phyloP scores from a whole-genome alignment of 2,113 vertebrate species.

The Scartelaos histophorus region DNA sequence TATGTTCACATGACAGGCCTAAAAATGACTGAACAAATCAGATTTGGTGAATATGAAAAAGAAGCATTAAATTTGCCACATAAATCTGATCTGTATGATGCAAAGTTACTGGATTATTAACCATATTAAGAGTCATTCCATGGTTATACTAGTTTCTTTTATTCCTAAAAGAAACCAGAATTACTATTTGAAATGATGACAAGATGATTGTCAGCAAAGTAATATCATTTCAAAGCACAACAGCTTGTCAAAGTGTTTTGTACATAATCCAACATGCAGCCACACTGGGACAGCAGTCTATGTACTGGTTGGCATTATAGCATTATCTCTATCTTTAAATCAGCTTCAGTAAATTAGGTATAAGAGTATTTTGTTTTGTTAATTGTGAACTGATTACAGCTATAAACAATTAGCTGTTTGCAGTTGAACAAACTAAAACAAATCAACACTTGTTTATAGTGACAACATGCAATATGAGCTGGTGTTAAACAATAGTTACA shows the following conservation, averaged over 20 bases:
- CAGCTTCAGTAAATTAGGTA: neutral
- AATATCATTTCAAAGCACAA: neutral
- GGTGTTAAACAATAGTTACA: neutral
- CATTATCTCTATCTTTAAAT: neutral
- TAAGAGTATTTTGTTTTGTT: neutral
- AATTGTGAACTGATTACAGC: neutral
- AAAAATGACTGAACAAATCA: neutral
- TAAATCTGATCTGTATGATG: neutral
- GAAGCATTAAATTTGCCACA: neutral
- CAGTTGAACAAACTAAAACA: neutral
- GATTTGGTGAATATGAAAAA: neutral
- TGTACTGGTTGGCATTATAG: neutral
- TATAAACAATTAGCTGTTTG: neutral
- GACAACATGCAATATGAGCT: neutral
- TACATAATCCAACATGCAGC: neutral
- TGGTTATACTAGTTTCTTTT: no score
- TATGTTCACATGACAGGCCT: neutral
- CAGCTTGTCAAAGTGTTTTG: neutral
- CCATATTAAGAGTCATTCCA: neutral
- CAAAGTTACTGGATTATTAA: neutral
- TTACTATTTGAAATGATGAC: no score
- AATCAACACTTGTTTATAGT: neutral
- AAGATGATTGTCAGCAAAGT: no score
- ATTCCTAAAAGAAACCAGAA: no score
- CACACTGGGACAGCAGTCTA: neutral